phyloP scores from a whole-genome alignment of 2,888 invertebrate genomes.

The Odiellus spinosus region DNA sequence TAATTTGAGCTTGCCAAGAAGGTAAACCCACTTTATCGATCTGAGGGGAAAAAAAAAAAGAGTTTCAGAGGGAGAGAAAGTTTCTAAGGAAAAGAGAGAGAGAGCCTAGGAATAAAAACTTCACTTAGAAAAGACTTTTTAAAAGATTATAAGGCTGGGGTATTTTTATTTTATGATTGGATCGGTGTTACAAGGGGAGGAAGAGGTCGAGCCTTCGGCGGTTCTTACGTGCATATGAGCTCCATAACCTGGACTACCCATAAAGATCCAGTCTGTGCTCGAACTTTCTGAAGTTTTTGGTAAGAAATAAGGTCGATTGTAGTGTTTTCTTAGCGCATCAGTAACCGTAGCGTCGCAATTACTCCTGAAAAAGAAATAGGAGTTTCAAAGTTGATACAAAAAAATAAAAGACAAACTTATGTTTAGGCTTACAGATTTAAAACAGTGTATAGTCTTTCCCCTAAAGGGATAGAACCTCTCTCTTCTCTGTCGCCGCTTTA shows the following conservation, averaged over 20 bases:
- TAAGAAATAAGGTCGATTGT: constrained; percentile 72
- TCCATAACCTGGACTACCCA: constrained; percentile 86
- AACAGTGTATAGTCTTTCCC: too few species aligned
- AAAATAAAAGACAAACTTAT: too few species aligned
- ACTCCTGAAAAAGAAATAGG: constrained; percentile 44
- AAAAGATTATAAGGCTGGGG: too few species aligned
- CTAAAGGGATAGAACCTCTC: too few species aligned
- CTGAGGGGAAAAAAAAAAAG: constrained; percentile 29
- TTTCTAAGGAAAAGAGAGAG: too few species aligned
- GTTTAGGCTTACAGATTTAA: too few species aligned
- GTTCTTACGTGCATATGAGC: constrained; percentile 81
- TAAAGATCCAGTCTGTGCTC: constrained; percentile 88
- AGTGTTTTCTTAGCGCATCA: constrained; percentile 55
- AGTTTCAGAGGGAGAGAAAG: too few species aligned
- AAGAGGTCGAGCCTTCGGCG: not conserved
- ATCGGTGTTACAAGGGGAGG: not conserved
- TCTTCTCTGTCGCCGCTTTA: too few species aligned
- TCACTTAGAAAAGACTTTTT: not conserved
- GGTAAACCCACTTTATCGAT: constrained; percentile 83
- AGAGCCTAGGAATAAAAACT: not conserved
- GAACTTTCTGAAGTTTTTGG: constrained; percentile 71
- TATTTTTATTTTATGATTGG: too few species aligned
- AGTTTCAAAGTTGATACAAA: too few species aligned
- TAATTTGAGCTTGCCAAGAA: constrained; percentile 93
- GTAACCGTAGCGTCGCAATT: constrained; percentile 78